Base-by-base conservation (phyloP, 2,797 vertebrate species). In the Spinus olivaceus region DNA sequence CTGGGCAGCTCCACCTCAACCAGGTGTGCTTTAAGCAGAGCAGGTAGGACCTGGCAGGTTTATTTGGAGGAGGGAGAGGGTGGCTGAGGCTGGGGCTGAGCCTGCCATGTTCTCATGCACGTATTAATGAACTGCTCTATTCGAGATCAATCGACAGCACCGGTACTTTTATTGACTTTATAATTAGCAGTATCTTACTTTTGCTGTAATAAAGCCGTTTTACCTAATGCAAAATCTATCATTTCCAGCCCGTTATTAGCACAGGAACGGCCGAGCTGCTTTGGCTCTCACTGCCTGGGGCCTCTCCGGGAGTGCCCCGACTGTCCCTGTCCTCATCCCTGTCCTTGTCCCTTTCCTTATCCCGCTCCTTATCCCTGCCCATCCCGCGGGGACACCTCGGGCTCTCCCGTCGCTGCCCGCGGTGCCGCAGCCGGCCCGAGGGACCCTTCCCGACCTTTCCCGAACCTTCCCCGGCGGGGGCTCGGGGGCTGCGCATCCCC, bases 121-220 rank as follows among this genome's bases (percentile, higher is more conserved):
- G 10, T 85, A 28, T 94, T 95, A 93, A 94, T 95, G 94, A 95
- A 95, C 94, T 90, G 54, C 94, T 81, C 82, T 32, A 28, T 47
- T 95, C 17, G 13, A 61, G 73, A 86, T 94, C 92, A 96, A 92
- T 91, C 54, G 81, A 71, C 93, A 64, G 42, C 71, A 5, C 80
- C 42, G 66, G 18, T 66, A 16, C 46, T 81, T 90, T 84, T 83
- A 91, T 66, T 27, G 89, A 91, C 94, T 81, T 79, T 57, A 56
- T 82, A 97, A 97, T 97, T 96, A 97, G 88, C 85, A 35, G 35
- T 6, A 82, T 81, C 92, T 97, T 81, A 74, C 90, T 97, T 97
- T 96, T 64, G 80, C 96, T 92, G 70, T 61, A 85, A 93, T 72
- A 87, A 94, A 96, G 93, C 92, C 39, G 41, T 3, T 76, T 51